These are phyloP conservation scores for Poicephalus gulielmi DNA, from an alignment of 2,113 vertebrate species.

Conservation along the genomic window DNA sequence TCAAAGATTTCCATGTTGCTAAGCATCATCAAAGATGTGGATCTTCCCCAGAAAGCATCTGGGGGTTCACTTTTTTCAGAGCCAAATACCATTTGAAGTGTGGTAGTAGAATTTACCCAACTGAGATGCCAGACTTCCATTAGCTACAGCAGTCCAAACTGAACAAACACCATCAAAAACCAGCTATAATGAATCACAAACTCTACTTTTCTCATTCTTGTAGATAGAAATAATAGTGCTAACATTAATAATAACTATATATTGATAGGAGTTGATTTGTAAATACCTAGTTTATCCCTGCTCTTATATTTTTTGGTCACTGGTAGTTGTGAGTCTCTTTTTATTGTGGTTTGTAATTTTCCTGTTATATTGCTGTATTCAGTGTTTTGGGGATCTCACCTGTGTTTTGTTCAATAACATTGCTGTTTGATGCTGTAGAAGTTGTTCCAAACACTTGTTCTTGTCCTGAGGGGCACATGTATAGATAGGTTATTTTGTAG, in stretches of 20 bases:
- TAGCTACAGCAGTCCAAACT: not conserved
- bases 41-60: not conserved
- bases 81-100: fast-evolving
- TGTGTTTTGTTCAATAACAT: not conserved
- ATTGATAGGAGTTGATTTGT: not conserved
- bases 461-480: not conserved
- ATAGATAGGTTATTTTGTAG: too few relatives aligned
- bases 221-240: not conserved
- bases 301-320: not conserved
- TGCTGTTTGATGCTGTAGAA: not conserved
- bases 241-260: not conserved
- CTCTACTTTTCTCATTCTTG: not conserved
- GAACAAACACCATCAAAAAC: not conserved
- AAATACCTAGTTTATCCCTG: not conserved
- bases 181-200: not conserved
- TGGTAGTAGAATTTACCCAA: not conserved
- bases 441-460: not conserved
- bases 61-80: not conserved
- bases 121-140: not conserved
- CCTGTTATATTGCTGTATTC: not conserved
- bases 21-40: not conserved
- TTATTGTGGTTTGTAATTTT: not conserved
- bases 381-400: not conserved
- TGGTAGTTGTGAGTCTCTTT: not conserved
- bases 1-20: not conserved